Evolutionary conservation across 2,797 vertebrate genomes (phyloP).

Genomic region (Anguilla pacifica): DNA sequence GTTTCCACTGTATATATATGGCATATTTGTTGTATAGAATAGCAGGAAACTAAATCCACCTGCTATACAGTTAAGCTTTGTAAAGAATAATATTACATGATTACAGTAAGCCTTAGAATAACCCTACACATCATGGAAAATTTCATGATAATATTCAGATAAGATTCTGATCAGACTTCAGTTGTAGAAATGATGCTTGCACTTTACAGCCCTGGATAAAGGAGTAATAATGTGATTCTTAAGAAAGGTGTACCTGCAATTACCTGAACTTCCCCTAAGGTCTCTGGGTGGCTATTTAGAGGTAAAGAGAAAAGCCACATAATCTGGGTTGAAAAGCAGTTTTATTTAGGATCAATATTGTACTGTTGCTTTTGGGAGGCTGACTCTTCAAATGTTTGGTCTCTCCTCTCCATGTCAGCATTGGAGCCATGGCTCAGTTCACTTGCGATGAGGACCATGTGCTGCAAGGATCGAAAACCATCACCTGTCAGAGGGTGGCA

Average conservation of each 20-base stretch:
- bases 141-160: not conserved
- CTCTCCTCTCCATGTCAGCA: constrained; percentile 65
- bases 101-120: too few relatives aligned
- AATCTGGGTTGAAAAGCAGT: not conserved
- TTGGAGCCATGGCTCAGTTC: constrained; percentile 87
- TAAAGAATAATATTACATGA: too few relatives aligned
- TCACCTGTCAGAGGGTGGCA: constrained; percentile 94
- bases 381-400: constrained; percentile 11
- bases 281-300: too few relatives aligned
- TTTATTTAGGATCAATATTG: not conserved
- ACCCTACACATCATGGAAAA: not conserved
- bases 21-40: not conserved
- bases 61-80: too few relatives aligned
- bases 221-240: not conserved
- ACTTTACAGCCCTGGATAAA: not conserved
- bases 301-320: too few relatives aligned
- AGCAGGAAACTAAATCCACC: not conserved
- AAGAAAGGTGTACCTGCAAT: not conserved
- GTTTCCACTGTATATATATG: too few relatives aligned
- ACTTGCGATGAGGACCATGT: constrained; percentile 95
- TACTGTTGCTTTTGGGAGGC: not conserved
- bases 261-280: not conserved
- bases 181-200: not conserved
- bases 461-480: constrained; percentile 94
- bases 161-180: not conserved